A percentile compares a stretch with the other conserved stretches of the same genome.
phyloP scores from a whole-genome alignment of 2,888 invertebrate genomes.

The Ypsolopha scabrella region DNA sequence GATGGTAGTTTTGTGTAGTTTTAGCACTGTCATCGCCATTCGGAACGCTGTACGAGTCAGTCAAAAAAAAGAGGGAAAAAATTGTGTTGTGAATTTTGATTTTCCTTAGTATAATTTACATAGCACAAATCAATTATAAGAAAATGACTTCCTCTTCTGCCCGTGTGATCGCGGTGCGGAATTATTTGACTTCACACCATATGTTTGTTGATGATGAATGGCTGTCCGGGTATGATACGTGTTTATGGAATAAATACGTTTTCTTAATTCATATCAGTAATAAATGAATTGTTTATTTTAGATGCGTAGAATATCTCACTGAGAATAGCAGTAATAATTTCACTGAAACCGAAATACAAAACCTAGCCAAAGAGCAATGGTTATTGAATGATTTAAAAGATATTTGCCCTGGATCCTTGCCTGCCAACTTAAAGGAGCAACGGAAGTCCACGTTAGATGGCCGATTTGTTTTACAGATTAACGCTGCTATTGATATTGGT shows the following conservation, averaged over 20 bases:
- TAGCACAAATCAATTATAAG: background rate
- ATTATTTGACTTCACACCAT: constrained; percentile 33
- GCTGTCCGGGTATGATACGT: constrained; percentile 44
- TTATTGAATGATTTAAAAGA: constrained; percentile 73
- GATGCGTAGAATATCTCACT: constrained; percentile 68
- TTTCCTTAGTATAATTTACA: too few species aligned
- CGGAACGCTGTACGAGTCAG: too few species aligned
- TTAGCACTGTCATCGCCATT: too few species aligned
- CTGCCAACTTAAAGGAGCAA: constrained; percentile 58
- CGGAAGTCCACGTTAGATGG: constrained; percentile 60
- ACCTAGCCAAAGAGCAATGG: constrained; percentile 76
- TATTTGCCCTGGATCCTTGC: constrained; percentile 72
- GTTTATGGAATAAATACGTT: background rate
- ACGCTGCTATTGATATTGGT: constrained; percentile 72
- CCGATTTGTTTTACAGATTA: constrained; percentile 73
- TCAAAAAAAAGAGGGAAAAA: too few species aligned
- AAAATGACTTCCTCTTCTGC: constrained; percentile 18
- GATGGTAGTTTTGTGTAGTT: too few species aligned
- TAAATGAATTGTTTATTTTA: constrained; percentile 16
- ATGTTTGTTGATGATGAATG: constrained; percentile 52
- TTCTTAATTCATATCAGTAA: constrained; percentile 1
- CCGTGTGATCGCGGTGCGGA: constrained; percentile 29
- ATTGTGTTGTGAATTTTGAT: too few species aligned
- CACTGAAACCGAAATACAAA: constrained; percentile 57
- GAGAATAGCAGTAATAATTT: constrained; percentile 45